These are phyloP conservation scores for Trichosurus vulpecula DNA, from an alignment of 2,797 vertebrate genomes.

Conservation along the genomic window DNA sequence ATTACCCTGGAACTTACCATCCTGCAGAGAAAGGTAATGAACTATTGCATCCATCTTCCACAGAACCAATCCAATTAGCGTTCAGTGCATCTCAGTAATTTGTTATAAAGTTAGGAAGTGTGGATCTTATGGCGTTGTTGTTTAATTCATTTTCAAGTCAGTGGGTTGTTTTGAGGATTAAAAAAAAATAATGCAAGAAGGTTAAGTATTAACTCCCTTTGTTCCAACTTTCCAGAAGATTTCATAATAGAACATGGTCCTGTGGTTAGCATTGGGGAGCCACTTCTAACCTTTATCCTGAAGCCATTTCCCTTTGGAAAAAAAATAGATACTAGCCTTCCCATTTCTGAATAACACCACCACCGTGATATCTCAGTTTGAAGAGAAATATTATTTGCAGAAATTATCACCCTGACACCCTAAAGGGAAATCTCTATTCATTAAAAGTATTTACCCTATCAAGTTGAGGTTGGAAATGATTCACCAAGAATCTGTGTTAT, in stretches of 20 bases:
- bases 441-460: neutral
- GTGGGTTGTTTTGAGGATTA: neutral
- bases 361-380: conserved; percentile 14
- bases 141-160: conserved; percentile 31
- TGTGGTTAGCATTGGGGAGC: neutral
- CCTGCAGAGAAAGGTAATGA: neutral
- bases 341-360: neutral
- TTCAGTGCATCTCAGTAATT: neutral
- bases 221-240: neutral
- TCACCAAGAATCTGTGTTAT: neutral
- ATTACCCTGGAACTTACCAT: neutral
- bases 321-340: conserved; percentile 30
- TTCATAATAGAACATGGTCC: neutral
- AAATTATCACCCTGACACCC: neutral
- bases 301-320: conserved; percentile 10
- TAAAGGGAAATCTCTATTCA: neutral
- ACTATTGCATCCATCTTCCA: neutral
- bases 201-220: neutral
- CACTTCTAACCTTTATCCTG: neutral
- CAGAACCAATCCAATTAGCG: neutral
- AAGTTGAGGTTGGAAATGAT: neutral
- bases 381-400: neutral
- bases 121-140: neutral
- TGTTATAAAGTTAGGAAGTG: neutral
- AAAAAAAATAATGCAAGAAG: neutral